Base-by-base conservation (phyloP, 2,797 vertebrate genomes). In the Pseudopleuronectes americanus region DNA sequence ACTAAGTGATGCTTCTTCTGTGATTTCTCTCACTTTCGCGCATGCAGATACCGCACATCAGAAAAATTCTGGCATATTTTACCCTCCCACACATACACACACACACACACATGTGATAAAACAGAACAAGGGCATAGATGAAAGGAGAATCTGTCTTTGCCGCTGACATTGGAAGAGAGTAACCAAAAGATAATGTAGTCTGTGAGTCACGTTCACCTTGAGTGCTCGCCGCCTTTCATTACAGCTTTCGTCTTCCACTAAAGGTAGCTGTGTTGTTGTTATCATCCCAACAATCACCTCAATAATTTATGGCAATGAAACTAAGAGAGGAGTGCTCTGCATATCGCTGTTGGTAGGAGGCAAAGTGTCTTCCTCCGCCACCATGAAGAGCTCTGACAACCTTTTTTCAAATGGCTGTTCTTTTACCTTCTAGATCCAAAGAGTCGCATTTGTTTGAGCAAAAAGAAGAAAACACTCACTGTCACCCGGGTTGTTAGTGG, bases 81-180 rank as follows among this genome's bases (percentile, higher is more conserved):
- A 87, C 43, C 33, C 65, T 66, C 71, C 49, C 17, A 33, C 77
- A 62, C 75, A 74, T 62, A 49, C 64, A 47, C 54, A 36, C 68
- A 69, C 74, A 79, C 51, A 77, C 53, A 55, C 80, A 61, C 73
- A 76, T 56, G 48, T 28, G 13, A 68, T 54, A 61, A 87, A 87
- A 84, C 77, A 83, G 84, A 92, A 91, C 86, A 92, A 93, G 89
- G 92, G 86, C 89, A 74, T 4, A 79, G 91, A 94, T 94, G 88
- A 94, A 92, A 93, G 90, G 87, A 92, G 92, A 84, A 92, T 92
- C 89, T 84, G 92, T 93, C 93, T 94, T 94, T 94, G 93, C 84
- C 56, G 19, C 87, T 94, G 93, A 94, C 94, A 94, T 94, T 95
- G 93, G 82, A 90, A 86, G 74, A 75, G 83, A 92, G 92, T 87